A percentile compares a stretch with the other conserved stretches of the same genome.
phyloP scores from a whole-genome alignment of 2,113 vertebrate species.

The Xyliphius kryptos region DNA sequence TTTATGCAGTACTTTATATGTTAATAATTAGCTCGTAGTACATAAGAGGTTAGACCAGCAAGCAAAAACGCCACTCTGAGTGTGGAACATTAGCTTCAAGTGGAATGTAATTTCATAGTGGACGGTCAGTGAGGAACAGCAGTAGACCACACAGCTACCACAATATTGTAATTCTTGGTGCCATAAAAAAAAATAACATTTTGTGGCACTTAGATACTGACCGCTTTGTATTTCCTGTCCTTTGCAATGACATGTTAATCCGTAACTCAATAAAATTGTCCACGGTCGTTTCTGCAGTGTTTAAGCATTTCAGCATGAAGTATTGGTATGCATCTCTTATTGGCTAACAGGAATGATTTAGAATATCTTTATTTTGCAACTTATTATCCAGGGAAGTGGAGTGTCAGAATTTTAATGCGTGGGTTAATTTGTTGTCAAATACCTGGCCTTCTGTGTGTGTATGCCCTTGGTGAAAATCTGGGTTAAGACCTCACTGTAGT shows the following conservation, averaged over 20 bases:
- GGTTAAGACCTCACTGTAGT: conserved; percentile 24
- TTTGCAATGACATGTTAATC: conserved; percentile 31
- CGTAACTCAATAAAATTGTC: conserved; percentile 37
- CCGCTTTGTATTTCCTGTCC: conserved; percentile 27
- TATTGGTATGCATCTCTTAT: conserved; percentile 13
- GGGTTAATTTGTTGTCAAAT: conserved; percentile 23
- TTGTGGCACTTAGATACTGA: conserved; percentile 8
- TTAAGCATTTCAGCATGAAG: conserved; percentile 3
- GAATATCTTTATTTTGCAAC: conserved; percentile 10
- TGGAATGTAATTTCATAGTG: conserved; percentile 1
- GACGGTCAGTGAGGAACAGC: conserved; percentile 9
- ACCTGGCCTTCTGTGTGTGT: background rate
- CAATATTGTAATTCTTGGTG: conserved; percentile 21
- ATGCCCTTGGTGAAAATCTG: conserved; percentile 22
- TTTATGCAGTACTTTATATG: no score
- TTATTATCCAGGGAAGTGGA: conserved; percentile 16
- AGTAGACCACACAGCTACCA: conserved; percentile 1
- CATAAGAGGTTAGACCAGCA: no score
- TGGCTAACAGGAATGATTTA: conserved; percentile 9
- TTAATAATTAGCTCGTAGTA: no score
- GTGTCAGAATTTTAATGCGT: conserved; percentile 25
- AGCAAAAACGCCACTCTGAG: background rate
- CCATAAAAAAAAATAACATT: no score
- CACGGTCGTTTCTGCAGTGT: conserved; percentile 22
- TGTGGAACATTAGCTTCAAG: conserved; percentile 6